Evolutionary conservation across 2,797 vertebrate genomes (phyloP).

Genomic region (Tenualosa ilisha): DNA sequence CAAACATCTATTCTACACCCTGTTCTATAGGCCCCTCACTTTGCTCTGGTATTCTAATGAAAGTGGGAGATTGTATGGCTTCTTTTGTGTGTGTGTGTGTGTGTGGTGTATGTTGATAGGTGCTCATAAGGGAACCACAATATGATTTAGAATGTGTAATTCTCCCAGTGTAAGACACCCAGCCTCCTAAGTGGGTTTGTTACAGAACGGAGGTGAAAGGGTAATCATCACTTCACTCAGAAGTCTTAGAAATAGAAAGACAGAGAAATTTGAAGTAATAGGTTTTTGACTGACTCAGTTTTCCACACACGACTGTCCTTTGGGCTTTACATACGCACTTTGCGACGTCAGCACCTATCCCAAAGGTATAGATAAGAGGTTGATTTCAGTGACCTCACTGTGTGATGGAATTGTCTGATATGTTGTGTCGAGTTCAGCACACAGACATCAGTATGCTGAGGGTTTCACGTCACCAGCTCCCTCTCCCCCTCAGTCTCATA

Average conservation of each 20-base stretch:
- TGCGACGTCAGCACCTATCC: not conserved
- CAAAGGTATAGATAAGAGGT: not conserved
- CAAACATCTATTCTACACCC: not conserved
- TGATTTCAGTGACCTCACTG: not conserved
- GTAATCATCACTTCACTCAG: not conserved
- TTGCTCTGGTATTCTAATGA: not conserved
- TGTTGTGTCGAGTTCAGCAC: not conserved
- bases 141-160: not conserved
- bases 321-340: not conserved
- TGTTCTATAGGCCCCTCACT: not conserved
- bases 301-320: not conserved
- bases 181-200: not conserved
- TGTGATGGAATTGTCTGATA: not conserved
- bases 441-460: not conserved
- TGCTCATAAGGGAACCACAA: not conserved
- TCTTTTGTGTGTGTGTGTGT: not conserved
- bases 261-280: too few species aligned
- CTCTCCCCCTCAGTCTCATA: not conserved
- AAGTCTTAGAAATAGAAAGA: not conserved
- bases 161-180: not conserved
- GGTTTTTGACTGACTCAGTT: not conserved
- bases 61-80: not conserved
- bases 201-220: not conserved
- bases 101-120: not conserved
- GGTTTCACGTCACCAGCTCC: not conserved